Conservation (phyloP, 2,797 vertebrate species). For the Harpagifer antarcticus region DNA sequence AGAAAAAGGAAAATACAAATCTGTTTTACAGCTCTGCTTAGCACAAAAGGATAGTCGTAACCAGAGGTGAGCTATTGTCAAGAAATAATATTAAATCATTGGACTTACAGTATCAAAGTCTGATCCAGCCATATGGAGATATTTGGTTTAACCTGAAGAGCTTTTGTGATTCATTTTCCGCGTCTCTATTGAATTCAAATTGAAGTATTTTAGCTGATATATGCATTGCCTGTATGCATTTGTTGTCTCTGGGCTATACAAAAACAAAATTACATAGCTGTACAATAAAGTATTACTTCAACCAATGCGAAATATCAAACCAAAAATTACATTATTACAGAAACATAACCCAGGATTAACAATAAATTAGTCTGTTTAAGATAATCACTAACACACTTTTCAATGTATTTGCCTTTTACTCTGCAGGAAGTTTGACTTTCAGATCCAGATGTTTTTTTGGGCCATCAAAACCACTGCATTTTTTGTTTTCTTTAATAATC, state of each 20-base stretch:
- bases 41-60: not conserved
- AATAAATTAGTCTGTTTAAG: not conserved
- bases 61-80: not conserved
- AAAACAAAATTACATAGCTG: not conserved
- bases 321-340: not conserved
- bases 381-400: not conserved
- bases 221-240: not conserved
- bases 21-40: too few species aligned
- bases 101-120: not conserved
- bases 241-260: not conserved
- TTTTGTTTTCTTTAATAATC: too few species aligned
- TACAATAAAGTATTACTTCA: not conserved
- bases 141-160: too few species aligned
- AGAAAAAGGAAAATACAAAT: too few species aligned
- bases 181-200: not conserved
- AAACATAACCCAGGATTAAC: not conserved
- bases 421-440: not conserved
- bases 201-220: not conserved
- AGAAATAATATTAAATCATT: slow-evolving; percentile 16
- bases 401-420: not conserved
- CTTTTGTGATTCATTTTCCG: not conserved
- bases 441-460: too few species aligned
- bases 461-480: too few species aligned
- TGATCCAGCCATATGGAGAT: too few species aligned
- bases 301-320: not conserved